These are phyloP conservation scores for Nothobranchius kuhntae DNA, from an alignment of 2,113 vertebrate genomes.

Conservation along the genomic window DNA sequence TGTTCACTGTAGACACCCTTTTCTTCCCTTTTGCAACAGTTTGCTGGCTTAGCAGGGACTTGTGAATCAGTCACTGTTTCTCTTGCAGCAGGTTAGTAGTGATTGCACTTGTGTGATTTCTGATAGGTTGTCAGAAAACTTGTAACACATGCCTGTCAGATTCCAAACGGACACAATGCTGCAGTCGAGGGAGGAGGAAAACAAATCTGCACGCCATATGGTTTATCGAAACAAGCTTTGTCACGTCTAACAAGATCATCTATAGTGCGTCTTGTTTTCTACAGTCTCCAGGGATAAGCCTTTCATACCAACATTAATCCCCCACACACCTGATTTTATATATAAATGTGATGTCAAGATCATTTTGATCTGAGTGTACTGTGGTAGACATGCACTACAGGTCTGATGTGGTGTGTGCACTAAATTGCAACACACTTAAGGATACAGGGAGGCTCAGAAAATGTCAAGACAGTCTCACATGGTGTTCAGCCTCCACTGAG, in stretches of 20 bases:
- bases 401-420: conserved; percentile 15
- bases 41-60: conserved; percentile 69
- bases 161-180: conserved; percentile 16
- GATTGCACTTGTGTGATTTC: conserved; percentile 57
- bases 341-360: conserved; percentile 29
- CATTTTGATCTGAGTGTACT: conserved; percentile 38
- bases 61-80: conserved; percentile 54
- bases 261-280: conserved; percentile 4
- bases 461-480: conserved; percentile 19
- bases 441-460: conserved; percentile 33
- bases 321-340: conserved; percentile 12
- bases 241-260: conserved; percentile 9
- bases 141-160: conserved; percentile 59
- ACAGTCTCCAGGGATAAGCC: conserved; percentile 7
- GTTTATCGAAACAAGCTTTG: conserved; percentile 12
- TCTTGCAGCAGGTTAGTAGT: conserved; percentile 51
- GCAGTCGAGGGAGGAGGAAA: background rate
- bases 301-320: conserved; percentile 9
- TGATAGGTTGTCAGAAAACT: conserved; percentile 58
- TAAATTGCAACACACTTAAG: conserved; percentile 22
- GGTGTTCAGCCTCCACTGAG: conserved; percentile 37
- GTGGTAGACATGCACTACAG: conserved; percentile 41
- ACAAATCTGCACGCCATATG: background rate
- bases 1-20: conserved; percentile 35
- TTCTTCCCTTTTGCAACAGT: conserved; percentile 52